Conservation (phyloP, 1,140 invertebrate genomes). For the Pentalonia nigronervosa region DNA sequence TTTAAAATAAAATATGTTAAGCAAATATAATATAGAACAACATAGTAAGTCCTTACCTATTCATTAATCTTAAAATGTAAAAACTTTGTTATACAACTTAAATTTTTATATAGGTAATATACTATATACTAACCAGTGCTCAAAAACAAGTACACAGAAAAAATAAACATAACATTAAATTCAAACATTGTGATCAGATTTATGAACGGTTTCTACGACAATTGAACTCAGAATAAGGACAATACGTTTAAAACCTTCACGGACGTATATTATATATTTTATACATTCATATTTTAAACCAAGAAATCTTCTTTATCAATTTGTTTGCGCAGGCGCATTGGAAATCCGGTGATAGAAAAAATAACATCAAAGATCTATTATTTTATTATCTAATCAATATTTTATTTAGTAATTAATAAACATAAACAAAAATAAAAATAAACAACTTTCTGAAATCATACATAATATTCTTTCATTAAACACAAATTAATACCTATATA, state of each 20-base stretch:
- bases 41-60: neutral
- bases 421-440: neutral
- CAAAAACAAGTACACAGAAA: neutral
- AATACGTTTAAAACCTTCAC: neutral
- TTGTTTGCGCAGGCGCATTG: neutral
- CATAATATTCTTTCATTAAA: neutral
- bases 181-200: neutral
- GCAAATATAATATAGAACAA: neutral
- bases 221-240: neutral
- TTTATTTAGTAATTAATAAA: slow-evolving; percentile 3
- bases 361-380: slow-evolving; percentile 8
- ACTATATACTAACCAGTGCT: neutral
- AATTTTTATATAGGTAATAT: neutral
- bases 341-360: slow-evolving; percentile 25
- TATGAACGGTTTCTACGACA: neutral
- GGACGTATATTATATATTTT: neutral
- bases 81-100: neutral
- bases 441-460: neutral
- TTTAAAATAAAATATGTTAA: neutral
- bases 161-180: slow-evolving; percentile 1
- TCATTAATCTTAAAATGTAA: neutral
- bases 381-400: neutral
- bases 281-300: neutral
- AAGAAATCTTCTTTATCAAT: slow-evolving; percentile 20
- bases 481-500: neutral